phyloP scores from a whole-genome alignment of 2,888 invertebrate genomes.

The Leucania comma region DNA sequence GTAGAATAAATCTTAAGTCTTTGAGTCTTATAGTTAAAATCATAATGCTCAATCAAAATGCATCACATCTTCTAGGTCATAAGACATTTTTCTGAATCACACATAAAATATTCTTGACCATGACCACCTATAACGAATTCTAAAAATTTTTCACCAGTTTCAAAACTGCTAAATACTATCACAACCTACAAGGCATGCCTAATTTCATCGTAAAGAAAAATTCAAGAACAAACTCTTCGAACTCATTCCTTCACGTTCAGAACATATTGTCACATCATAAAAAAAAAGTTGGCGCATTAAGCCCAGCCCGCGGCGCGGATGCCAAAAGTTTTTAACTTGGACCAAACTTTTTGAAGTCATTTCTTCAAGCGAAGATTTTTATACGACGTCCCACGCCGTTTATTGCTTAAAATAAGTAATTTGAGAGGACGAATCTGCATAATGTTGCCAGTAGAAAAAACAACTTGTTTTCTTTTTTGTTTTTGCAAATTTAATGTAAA shows the following conservation, averaged over 20 bases:
- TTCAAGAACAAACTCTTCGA: conserved; percentile 7
- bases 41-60: not conserved
- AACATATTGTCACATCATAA: conserved; percentile 67
- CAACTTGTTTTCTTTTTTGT: conserved; percentile 80
- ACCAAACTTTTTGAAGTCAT: conserved; percentile 70
- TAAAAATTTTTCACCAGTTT: not conserved
- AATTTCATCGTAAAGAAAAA: conserved; percentile 1
- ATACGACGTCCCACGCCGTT: conserved; percentile 83
- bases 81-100: too few species aligned
- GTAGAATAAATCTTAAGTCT: too few species aligned
- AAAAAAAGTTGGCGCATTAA: conserved; percentile 63
- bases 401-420: conserved; percentile 89
- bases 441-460: conserved; percentile 82
- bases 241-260: conserved; percentile 50
- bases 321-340: conserved; percentile 64
- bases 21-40: too few species aligned
- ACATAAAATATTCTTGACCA: too few species aligned
- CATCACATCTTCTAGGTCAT: not conserved
- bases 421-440: conserved; percentile 86
- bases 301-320: conserved; percentile 38
- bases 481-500: conserved; percentile 70
- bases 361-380: conserved; percentile 82
- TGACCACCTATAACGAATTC: not conserved
- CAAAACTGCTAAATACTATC: not conserved
- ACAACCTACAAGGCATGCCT: not conserved